Conservation (phyloP, 2,113 vertebrate genomes). For the Pseudorhombus dupliciocellatus region DNA sequence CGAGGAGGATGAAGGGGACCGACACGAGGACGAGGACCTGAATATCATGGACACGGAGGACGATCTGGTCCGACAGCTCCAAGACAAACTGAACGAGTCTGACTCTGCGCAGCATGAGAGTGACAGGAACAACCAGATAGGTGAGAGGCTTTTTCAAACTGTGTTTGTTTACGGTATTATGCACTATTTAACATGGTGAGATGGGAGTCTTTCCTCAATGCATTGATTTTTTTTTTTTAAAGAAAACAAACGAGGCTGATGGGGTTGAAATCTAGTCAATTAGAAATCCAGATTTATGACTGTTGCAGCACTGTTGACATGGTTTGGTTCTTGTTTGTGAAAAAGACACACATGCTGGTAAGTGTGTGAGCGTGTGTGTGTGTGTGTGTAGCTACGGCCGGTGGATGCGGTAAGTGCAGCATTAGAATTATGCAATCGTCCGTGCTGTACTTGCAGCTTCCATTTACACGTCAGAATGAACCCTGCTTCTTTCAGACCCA, state of each 20-base stretch:
- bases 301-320: neutral
- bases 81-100: slow-evolving; percentile 85
- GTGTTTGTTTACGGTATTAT: neutral
- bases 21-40: slow-evolving; percentile 90
- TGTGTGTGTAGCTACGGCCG: neutral
- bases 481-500: neutral
- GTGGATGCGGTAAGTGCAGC: slow-evolving; percentile 16
- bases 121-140: slow-evolving; percentile 84
- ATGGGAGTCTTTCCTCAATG: too few relatives aligned
- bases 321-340: neutral
- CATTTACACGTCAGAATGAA: slow-evolving; percentile 6
- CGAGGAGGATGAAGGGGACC: slow-evolving; percentile 89
- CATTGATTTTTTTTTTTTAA: too few relatives aligned
- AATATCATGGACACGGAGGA: slow-evolving; percentile 94
- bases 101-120: slow-evolving; percentile 83
- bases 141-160: too few relatives aligned
- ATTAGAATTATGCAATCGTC: slow-evolving; percentile 23
- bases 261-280: neutral
- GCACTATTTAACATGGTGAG: too few relatives aligned
- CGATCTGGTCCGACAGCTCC: slow-evolving; percentile 86
- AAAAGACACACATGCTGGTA: neutral
- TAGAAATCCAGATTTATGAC: neutral
- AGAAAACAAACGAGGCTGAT: too few relatives aligned
- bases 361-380: neutral
- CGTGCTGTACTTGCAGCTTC: slow-evolving; percentile 18